Percentiles rank a stretch among this genome's conserved stretches.
These are phyloP conservation scores for Lucilia sericata DNA, from an alignment of 1,140 invertebrate genomes.

Conservation along the genomic window DNA sequence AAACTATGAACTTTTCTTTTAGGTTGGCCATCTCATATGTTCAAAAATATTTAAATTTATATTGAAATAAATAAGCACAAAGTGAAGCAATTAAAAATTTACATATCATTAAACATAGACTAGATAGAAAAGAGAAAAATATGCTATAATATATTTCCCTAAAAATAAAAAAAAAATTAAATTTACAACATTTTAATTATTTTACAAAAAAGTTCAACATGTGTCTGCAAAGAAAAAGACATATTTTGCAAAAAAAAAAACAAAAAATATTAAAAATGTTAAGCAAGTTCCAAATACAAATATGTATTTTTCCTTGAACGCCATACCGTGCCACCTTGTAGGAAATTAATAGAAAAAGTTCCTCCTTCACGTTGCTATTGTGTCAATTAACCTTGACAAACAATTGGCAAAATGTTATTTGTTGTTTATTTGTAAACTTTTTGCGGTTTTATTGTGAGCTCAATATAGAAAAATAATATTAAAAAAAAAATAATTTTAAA, in stretches of 20 bases:
- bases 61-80: neutral
- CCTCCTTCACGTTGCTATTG: too few species aligned
- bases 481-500: neutral
- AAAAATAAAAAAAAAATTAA: neutral
- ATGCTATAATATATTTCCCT: neutral
- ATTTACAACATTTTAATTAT: constrained; percentile 18
- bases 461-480: neutral
- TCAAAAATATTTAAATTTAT: neutral
- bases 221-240: neutral
- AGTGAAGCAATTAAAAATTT: constrained; percentile 21
- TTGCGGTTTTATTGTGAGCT: neutral
- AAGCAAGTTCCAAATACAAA: neutral
- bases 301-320: too few species aligned
- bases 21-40: neutral
- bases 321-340: too few species aligned
- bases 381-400: constrained; percentile 19
- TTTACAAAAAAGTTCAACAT: neutral
- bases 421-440: neutral
- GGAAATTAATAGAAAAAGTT: too few species aligned
- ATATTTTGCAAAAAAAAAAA: constrained; percentile 4
- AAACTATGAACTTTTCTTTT: neutral
- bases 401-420: constrained; percentile 7
- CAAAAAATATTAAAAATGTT: neutral
- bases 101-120: constrained; percentile 22
- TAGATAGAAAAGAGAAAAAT: neutral